phyloP scores from a whole-genome alignment of 2,113 vertebrate species.

The Trogon surrucura region DNA sequence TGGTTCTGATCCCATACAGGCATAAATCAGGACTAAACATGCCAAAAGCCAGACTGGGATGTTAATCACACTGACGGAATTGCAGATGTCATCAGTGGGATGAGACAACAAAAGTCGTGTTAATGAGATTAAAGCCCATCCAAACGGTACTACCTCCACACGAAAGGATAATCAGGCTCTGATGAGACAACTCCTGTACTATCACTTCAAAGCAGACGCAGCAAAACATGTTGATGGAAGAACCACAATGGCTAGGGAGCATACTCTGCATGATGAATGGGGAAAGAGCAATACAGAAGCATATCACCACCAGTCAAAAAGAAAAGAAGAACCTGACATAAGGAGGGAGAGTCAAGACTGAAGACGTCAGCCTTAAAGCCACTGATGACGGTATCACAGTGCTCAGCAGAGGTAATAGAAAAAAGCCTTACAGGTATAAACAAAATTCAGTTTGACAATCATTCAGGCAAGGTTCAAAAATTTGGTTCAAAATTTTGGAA shows the following conservation, averaged over 20 bases:
- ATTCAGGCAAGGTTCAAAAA: background rate
- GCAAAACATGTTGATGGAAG: background rate
- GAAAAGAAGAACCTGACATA: background rate
- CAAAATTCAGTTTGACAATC: background rate
- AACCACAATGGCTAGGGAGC: background rate
- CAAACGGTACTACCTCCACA: background rate
- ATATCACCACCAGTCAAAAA: background rate
- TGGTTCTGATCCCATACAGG: background rate
- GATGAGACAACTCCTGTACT: background rate
- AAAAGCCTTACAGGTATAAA: background rate
- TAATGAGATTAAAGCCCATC: slow-evolving; percentile 27
- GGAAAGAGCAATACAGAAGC: background rate
- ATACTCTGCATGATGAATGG: background rate
- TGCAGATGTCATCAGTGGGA: slow-evolving; percentile 5
- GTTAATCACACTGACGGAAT: background rate
- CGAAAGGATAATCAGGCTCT: background rate
- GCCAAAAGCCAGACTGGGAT: background rate
- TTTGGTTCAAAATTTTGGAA: too few relatives aligned
- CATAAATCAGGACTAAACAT: background rate
- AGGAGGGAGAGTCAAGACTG: background rate
- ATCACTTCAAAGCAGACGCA: background rate
- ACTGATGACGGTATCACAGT: background rate
- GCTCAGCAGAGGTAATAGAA: background rate
- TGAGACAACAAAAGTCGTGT: background rate
- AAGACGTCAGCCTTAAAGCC: background rate